Evolutionary conservation across 2,113 vertebrate genomes (phyloP), one percentile per base, ranked within the genome.

Genomic region (Promerops cafer): DNA sequence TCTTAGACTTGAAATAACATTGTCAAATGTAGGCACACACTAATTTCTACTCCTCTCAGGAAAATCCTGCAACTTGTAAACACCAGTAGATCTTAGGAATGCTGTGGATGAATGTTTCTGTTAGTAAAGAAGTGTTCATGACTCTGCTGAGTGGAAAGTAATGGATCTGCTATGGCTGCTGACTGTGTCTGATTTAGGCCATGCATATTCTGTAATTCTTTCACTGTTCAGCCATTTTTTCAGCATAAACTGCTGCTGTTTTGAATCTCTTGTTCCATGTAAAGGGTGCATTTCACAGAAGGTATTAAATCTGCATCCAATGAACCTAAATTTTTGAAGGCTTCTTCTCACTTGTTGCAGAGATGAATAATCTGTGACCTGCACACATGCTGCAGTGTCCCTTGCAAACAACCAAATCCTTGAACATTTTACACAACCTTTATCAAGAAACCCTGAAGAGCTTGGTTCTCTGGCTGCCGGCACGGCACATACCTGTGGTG

Each of bases 401-500:
- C 45, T 91, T 84, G 44, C 61, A 68, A 64, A 50, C 52, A 77
- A 8, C 39, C 23, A 85, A 59, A 45, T 54, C 54, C 35, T 35
- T 37, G 11, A 66, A 74, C 3, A 8, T 53, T 91, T 94, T 56
- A 49, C 22, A 13, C 3, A 1, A 26, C 37, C 21, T 75, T 85
- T 4, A 6, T 74, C 31, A 35, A 79, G 65, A 57, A 85, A 37
- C 35, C 17, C 18, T 49, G 2, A 77, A 87, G 54, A 77, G 13
- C 28, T 64, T 40, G 27, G 27, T 72, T 79, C n/a, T 87, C 22
- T 4, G 6, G 21, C 59, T 76, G 59, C 81, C 2, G 5, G 50
- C 40, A 33, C 0, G 0, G 35, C 42, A 90, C 49, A 1, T 33
- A 9, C 6, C n/a, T 1, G 0, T 45, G 23, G 19, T 7, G 3